Percentiles rank a stretch among this genome's conserved stretches.
phyloP scores from a whole-genome alignment of 2,797 vertebrate genomes.

The Rhinatrema bivittatum region DNA sequence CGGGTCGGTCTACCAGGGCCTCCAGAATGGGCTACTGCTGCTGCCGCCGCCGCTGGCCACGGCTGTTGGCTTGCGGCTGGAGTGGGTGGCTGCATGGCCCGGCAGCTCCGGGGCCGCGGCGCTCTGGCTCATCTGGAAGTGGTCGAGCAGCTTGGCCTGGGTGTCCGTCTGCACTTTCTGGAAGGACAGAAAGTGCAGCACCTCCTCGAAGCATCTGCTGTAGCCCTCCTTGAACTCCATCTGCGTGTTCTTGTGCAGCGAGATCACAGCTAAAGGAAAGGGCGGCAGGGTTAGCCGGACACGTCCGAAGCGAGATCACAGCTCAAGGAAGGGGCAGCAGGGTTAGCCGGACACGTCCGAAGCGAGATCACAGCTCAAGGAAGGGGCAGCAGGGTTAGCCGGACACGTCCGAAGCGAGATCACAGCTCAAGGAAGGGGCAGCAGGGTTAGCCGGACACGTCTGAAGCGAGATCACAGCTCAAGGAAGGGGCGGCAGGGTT shows the following conservation, averaged over 20 bases:
- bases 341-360: too few relatives aligned
- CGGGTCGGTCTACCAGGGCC: constrained; percentile 59
- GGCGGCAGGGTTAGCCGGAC: too few relatives aligned
- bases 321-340: too few relatives aligned
- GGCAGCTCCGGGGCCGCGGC: not conserved
- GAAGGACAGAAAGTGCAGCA: constrained; percentile 50
- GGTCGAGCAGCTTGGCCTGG: constrained; percentile 25
- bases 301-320: too few relatives aligned
- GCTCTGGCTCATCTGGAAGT: constrained; percentile 35
- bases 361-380: too few relatives aligned
- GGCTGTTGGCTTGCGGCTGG: constrained; percentile 17
- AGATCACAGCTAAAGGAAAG: constrained; percentile 1
- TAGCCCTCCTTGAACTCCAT: constrained; percentile 56
- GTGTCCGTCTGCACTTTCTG: constrained; percentile 43
- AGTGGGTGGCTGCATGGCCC: constrained; percentile 6
- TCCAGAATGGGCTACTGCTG: constrained; percentile 55
- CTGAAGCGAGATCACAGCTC: too few relatives aligned
- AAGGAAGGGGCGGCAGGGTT: too few relatives aligned
- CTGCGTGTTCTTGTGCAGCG: constrained; percentile 26
- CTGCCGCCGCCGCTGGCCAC: constrained; percentile 22
- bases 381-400: too few relatives aligned
- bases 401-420: too few relatives aligned
- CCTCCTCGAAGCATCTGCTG: constrained; percentile 51
- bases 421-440: too few relatives aligned
- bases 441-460: too few relatives aligned